phyloP scores from a whole-genome alignment of 2,113 vertebrate genomes.

The Hemiprocne comata region DNA sequence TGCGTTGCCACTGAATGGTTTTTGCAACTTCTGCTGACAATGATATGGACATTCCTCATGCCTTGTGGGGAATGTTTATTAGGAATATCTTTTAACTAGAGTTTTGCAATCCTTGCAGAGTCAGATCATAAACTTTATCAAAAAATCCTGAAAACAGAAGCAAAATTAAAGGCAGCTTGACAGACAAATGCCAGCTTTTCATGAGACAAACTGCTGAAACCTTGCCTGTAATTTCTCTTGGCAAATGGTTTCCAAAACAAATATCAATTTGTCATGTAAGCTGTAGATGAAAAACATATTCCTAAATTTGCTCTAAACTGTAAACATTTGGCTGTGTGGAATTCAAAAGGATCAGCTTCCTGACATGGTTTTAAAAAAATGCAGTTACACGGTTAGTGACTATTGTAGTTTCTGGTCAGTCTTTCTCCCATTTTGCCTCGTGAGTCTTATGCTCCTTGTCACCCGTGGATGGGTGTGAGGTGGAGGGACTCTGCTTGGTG shows the following conservation, averaged over 20 bases:
- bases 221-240: slow-evolving; percentile 49
- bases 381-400: neutral
- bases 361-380: neutral
- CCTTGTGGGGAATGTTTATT: neutral
- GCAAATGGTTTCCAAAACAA: slow-evolving; percentile 40
- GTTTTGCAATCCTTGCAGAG: neutral
- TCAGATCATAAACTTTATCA: neutral
- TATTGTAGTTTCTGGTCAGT: neutral
- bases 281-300: slow-evolving; percentile 58
- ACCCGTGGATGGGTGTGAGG: fast-evolving
- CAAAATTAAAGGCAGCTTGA: slow-evolving; percentile 42
- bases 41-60: neutral
- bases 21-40: neutral
- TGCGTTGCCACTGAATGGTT: neutral
- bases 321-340: neutral
- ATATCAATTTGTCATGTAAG: slow-evolving; percentile 44
- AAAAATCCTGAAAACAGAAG: neutral
- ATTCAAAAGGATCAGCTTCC: slow-evolving; percentile 7
- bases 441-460: fast-evolving
- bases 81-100: neutral
- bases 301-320: neutral
- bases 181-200: slow-evolving; percentile 30
- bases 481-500: fast-evolving
- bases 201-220: slow-evolving; percentile 40
- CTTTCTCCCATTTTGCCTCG: fast-evolving